These are phyloP conservation scores for Propithecus deckenii DNA, from an alignment of 2,797 vertebrate genomes.

Conservation along the genomic window DNA sequence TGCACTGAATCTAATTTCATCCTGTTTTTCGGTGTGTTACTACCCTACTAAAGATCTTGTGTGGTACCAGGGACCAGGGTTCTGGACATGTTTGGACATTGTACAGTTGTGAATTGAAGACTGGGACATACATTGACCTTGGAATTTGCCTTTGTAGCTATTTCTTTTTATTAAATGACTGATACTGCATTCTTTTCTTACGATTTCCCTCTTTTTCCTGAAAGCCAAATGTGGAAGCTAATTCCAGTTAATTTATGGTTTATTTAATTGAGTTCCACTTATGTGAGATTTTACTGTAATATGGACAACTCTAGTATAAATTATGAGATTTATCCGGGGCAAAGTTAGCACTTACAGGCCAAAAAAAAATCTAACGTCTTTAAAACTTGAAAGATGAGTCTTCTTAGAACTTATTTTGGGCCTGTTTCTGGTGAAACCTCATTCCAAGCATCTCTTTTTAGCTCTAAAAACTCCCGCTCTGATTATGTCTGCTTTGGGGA, in stretches of 20 bases:
- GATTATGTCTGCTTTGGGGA: neutral
- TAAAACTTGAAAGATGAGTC: neutral
- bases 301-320: neutral
- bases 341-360: neutral
- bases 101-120: neutral
- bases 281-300: conserved; percentile 23
- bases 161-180: conserved; percentile 22
- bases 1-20: neutral
- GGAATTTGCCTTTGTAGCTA: neutral
- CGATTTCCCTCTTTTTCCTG: neutral
- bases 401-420: conserved; percentile 11
- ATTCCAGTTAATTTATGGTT: conserved; percentile 27
- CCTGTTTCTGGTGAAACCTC: neutral
- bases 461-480: conserved; percentile 38
- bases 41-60: neutral
- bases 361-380: neutral
- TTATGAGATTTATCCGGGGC: neutral
- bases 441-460: conserved; percentile 45
- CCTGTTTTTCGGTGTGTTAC: neutral
- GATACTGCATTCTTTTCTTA: neutral
- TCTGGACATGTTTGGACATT: neutral
- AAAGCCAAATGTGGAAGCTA: conserved; percentile 34
- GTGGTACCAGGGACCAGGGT: neutral
- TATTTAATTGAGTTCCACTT: neutral
- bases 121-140: neutral